Base-by-base conservation (phyloP, 2,113 vertebrate species). In the Alethe castanea region DNA sequence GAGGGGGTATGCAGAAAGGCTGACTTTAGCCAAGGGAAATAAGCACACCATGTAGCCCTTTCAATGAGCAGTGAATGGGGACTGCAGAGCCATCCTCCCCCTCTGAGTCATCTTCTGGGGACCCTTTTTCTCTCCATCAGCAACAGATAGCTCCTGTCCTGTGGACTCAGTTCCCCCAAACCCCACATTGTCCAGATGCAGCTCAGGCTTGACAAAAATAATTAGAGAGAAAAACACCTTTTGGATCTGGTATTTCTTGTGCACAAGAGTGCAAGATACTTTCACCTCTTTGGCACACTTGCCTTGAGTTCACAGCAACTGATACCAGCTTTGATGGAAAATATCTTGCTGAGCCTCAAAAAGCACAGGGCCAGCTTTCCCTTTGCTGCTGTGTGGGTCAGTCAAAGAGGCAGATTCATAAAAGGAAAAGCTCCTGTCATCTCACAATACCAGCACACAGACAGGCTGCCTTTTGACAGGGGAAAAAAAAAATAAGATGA, bases 291-390 rank as follows among this genome's bases (percentile, higher is more conserved):
- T 66, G 66, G 40, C 74, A 88, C 59, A 33, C 33, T 28, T 90
- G 53, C 54, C 48, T 92, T 81, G 42, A 74, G 26, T n/a, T 88
- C 52, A 66, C 59, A 83, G 80, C 53, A 89, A 59, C 22, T 44
- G 71, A 91, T 80, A 57, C 40, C 87, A 76, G 70, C 90, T 95
- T 93, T 93, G 91, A 96, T 69, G 59, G 84, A 91, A 92, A 88
- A 24, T 13, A 74, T 5, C 28, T 44, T 78, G 66, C 42, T 7
- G 19, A 89, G 67, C 64, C 74, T 83, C 81, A 71, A 44, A 87
- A 95, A 82, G 54, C 56, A 14, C 10, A 36, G 47, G 35, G 26
- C 24, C 57, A 42, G 26, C 28, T 59, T 73, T 70, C 47, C 53
- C 62, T 89, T 57, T 90, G 74, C 72, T 83, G 40, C 42, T 84